These are phyloP conservation scores for Pygmarrhopalites habei DNA, from an alignment of 1,140 invertebrate species.

Conservation along the genomic window DNA sequence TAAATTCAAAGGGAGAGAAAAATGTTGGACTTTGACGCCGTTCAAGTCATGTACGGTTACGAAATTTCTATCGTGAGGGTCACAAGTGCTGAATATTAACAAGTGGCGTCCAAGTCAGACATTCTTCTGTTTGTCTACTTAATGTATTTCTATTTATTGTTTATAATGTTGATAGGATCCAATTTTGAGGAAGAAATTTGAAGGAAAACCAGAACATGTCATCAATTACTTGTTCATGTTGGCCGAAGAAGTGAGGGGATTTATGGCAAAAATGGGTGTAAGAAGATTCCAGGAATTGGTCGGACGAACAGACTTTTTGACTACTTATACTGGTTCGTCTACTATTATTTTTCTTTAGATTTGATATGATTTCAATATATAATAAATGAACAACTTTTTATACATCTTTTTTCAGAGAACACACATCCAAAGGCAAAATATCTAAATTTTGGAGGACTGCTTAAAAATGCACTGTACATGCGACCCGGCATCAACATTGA, in stretches of 20 bases:
- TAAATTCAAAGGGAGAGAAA: no score
- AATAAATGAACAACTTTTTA: no score
- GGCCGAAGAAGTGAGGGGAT: slow-evolving; percentile 84
- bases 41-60: no score
- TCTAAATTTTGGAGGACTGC: slow-evolving; percentile 73
- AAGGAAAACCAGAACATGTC: slow-evolving; percentile 93
- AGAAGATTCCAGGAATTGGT: slow-evolving; percentile 85
- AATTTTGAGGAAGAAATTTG: slow-evolving; percentile 87
- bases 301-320: slow-evolving; percentile 84
- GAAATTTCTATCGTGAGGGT: no score
- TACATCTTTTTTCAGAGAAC: slow-evolving; percentile 49
- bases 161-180: slow-evolving; percentile 76
- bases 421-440: slow-evolving; percentile 70
- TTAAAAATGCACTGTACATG: slow-evolving; percentile 82
- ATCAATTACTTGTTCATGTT: slow-evolving; percentile 97
- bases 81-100: no score
- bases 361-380: no score
- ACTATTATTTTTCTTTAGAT: no score
- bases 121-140: no score
- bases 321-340: no score
- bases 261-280: slow-evolving; percentile 87
- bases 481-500: slow-evolving; percentile 81
- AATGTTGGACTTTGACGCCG: no score
- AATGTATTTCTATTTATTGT: no score
- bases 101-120: no score